phyloP scores from a whole-genome alignment of 2,113 vertebrate species.

The Sturnus vulgaris region DNA sequence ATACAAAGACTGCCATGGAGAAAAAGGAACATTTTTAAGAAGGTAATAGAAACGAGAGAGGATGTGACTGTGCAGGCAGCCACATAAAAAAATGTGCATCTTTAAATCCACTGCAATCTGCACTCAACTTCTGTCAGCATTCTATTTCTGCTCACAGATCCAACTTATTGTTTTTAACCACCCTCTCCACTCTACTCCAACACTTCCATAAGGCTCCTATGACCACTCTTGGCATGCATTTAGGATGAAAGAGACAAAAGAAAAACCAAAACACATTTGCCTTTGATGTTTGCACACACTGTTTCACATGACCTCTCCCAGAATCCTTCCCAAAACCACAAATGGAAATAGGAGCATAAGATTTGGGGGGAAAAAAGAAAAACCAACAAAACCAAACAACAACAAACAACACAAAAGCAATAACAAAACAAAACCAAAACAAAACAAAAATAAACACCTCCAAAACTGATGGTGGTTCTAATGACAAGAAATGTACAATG shows the following conservation, averaged over 20 bases:
- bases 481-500: background rate
- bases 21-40: background rate
- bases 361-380: fast-evolving
- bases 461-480: background rate
- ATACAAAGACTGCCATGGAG: background rate
- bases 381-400: background rate
- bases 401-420: too few species aligned
- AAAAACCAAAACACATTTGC: background rate
- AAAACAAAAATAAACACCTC: background rate
- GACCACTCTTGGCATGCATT: background rate
- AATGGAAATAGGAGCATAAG: background rate
- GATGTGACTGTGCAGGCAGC: background rate
- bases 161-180: background rate
- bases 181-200: background rate
- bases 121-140: background rate
- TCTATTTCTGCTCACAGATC: background rate
- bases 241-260: background rate
- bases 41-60: fast-evolving
- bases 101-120: background rate
- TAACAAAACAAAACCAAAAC: too few species aligned
- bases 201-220: background rate
- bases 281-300: background rate
- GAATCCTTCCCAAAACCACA: background rate
- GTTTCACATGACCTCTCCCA: background rate
- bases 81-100: background rate